phyloP scores from a whole-genome alignment of 2,888 invertebrate genomes.

The Trachelus troglodyta region DNA sequence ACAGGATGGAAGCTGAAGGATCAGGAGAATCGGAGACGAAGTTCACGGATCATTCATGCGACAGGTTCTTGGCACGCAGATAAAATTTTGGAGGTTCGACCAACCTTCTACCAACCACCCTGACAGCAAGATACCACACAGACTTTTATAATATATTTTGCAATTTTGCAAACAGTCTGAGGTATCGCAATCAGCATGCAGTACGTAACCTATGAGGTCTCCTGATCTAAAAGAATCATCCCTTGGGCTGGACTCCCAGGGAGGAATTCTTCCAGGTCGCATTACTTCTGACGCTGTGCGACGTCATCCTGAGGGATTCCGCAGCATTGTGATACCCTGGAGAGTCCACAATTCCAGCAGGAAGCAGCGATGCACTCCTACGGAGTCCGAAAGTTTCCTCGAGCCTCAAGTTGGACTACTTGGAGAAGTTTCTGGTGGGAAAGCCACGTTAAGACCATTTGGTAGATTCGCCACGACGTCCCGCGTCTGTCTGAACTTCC shows the following conservation, averaged over 20 bases:
- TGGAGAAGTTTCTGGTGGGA: not conserved
- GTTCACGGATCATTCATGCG: too few relatives aligned
- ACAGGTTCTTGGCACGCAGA: too few relatives aligned
- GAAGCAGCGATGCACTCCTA: not conserved
- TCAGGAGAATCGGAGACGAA: not conserved
- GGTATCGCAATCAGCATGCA: not conserved
- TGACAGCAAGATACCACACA: too few relatives aligned
- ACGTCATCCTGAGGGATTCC: not conserved
- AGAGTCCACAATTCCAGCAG: not conserved
- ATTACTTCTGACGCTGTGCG: not conserved
- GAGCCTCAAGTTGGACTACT: not conserved
- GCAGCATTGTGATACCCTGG: not conserved
- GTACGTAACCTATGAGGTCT: too few relatives aligned
- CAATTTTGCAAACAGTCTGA: not conserved
- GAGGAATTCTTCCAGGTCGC: not conserved
- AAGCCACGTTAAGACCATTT: not conserved
- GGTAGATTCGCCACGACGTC: not conserved
- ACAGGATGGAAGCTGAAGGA: not conserved
- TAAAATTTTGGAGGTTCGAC: too few relatives aligned
- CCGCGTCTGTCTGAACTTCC: not conserved
- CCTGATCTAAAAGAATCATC: not conserved
- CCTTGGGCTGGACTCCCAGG: not conserved
- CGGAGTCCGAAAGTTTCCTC: not conserved
- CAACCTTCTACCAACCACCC: too few relatives aligned
- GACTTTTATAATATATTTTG: not conserved